Evolutionary conservation across 1,140 invertebrate species (phyloP), one percentile per base, ranked within the genome.

Genomic region (Scaptomyza pallida): DNA sequence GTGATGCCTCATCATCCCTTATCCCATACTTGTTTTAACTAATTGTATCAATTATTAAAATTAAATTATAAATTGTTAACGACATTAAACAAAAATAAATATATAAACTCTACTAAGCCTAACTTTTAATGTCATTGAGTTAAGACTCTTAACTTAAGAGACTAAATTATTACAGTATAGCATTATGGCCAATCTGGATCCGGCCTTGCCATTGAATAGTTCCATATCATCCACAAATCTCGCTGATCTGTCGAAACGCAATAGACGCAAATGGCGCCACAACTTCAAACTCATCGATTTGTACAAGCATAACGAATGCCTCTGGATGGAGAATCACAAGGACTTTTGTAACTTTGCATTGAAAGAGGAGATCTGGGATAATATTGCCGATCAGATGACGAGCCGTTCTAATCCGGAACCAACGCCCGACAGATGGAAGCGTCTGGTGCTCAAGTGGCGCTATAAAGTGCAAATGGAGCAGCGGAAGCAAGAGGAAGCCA

Each of bases 21-120:
- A 48, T 47, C 6, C 56, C 70, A 35, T 23, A 55, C 41, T 60
- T 73, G 43, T 71, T 63, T 60, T 64, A 61, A 55, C 56, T 75
- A 88, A 85, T 88, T 85, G 77, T 88, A 85, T 78, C 81, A 85
- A 85, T 88, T 85, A 85, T 88, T 56, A 63, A 51, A 76, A n/a
- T 19, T 8, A 63, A 71, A 35, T 44, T 37, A 61, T 43, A 48
- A 16, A 52, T 52, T 54, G 40, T 54, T 61, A 69, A 21, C 41
- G 16, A 54, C 47, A 51, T 40, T 17, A 15, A 64, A 35, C 17
- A 35, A 64, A 70, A 64, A 64, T 56, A 56, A 41, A 16, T 68
- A 16, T 17, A 59, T 54, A 55, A 17, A 41, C 12, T 19, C 0
- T 41, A 15, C 43, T 21, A 1, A 19, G n/a, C 17, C 1, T n/a